These are phyloP conservation scores for Chinchilla lanigera DNA, from an alignment of 2,113 vertebrate species.

Conservation along the genomic window DNA sequence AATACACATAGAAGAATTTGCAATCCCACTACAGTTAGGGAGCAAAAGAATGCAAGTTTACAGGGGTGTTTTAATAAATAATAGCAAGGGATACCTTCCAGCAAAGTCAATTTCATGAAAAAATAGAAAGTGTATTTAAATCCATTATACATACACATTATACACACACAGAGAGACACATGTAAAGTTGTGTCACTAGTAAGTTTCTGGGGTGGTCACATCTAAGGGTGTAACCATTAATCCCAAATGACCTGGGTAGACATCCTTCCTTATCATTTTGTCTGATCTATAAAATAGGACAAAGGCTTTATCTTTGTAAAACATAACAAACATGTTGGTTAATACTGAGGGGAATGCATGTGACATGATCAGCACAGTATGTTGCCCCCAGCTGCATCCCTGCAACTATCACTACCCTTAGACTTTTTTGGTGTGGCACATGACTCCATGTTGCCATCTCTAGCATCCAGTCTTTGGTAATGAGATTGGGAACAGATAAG, in stretches of 20 bases:
- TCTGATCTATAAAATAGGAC: background rate
- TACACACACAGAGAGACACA: background rate
- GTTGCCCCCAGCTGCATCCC: background rate
- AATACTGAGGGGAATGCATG: background rate
- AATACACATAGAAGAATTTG: background rate
- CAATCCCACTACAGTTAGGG: background rate
- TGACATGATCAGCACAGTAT: background rate
- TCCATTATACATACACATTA: background rate
- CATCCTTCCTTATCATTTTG: background rate
- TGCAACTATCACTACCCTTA: background rate
- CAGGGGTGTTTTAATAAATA: background rate
- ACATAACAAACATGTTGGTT: background rate
- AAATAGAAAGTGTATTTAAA: background rate
- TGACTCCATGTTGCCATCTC: background rate
- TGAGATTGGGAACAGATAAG: background rate
- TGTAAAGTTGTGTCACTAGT: background rate
- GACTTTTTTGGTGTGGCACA: background rate
- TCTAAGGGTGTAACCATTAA: background rate
- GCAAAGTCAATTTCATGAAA: background rate
- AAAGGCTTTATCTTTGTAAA: background rate
- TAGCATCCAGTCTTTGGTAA: background rate
- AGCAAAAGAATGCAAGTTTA: background rate
- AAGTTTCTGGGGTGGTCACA: background rate
- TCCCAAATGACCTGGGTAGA: background rate
- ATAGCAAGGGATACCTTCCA: background rate